Conservation (phyloP, 2,888 invertebrate genomes). For the Cyaniris semiargus region DNA sequence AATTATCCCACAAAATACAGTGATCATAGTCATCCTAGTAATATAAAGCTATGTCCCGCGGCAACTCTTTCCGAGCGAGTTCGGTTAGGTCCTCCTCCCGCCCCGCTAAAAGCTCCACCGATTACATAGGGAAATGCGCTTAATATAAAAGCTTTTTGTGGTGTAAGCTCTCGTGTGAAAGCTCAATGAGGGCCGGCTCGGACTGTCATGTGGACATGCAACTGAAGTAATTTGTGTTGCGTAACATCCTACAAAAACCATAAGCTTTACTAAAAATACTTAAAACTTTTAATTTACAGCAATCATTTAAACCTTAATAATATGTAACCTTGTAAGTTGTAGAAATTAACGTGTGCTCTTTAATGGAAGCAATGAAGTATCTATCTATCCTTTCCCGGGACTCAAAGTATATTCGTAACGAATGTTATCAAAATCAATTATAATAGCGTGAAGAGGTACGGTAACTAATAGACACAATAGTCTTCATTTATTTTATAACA, state of each 20-base stretch:
- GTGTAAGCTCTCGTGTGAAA: slow-evolving; percentile 8
- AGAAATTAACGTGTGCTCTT: too few relatives aligned
- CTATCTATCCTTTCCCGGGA: too few relatives aligned
- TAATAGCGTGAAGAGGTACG: too few relatives aligned
- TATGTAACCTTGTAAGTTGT: too few relatives aligned
- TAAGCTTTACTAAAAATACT: neutral
- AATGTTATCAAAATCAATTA: too few relatives aligned
- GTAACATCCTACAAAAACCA: neutral
- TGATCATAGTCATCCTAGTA: neutral
- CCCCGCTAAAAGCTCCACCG: slow-evolving; percentile 13
- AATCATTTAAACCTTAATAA: too few relatives aligned
- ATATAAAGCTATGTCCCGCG: slow-evolving; percentile 29
- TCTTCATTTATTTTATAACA: too few relatives aligned
- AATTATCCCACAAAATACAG: neutral
- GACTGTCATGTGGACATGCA: neutral
- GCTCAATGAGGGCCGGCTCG: neutral
- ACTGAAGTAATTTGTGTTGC: neutral
- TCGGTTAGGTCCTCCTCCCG: neutral
- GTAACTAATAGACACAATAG: too few relatives aligned
- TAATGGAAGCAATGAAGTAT: too few relatives aligned
- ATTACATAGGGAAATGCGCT: slow-evolving; percentile 23
- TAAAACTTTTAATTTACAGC: too few relatives aligned
- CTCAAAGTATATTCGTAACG: too few relatives aligned
- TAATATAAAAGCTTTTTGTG: slow-evolving; percentile 23
- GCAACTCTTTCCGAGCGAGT: slow-evolving; percentile 25